Evolutionary conservation across 1,140 invertebrate genomes (phyloP).

Genomic region (Pseudomyrmex gracilis): DNA sequence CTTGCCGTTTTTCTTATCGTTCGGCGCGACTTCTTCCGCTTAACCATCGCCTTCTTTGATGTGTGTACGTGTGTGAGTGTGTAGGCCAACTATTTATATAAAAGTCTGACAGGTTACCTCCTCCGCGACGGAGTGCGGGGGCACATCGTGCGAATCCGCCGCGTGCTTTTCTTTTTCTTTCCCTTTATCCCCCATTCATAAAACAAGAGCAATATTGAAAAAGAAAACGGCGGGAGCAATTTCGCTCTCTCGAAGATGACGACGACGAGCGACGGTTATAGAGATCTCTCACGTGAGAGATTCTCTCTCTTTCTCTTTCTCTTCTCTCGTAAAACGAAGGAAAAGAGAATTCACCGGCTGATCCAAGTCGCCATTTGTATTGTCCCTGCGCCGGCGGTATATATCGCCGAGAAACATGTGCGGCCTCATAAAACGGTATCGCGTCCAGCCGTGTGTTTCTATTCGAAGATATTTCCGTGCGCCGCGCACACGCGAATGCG

Average conservation of each 20-base stretch:
- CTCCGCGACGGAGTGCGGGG: not conserved
- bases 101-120: slow-evolving; percentile 19
- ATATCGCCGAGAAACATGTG: slow-evolving; percentile 51
- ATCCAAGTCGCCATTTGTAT: slow-evolving; percentile 49
- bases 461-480: slow-evolving; percentile 55
- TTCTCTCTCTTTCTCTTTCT: not conserved
- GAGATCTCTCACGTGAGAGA: too few relatives aligned
- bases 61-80: too few relatives aligned
- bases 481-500: slow-evolving; percentile 31
- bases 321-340: not conserved
- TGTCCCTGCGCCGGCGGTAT: slow-evolving; percentile 10
- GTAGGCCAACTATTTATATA: slow-evolving; percentile 29
- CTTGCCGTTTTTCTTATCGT: not conserved
- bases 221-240: slow-evolving; percentile 44
- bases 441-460: slow-evolving; percentile 40
- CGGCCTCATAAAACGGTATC: slow-evolving; percentile 52
- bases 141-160: slow-evolving; percentile 39
- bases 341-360: slow-evolving; percentile 38
- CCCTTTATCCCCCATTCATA: slow-evolving; percentile 43
- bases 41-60: not conserved
- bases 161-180: slow-evolving; percentile 23
- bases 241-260: not conserved
- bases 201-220: slow-evolving; percentile 51
- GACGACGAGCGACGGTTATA: too few relatives aligned
- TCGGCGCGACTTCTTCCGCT: slow-evolving; percentile 47